These are phyloP conservation scores for Rhagologus leucostigma DNA, from an alignment of 2,113 vertebrate genomes.

Conservation along the genomic window DNA sequence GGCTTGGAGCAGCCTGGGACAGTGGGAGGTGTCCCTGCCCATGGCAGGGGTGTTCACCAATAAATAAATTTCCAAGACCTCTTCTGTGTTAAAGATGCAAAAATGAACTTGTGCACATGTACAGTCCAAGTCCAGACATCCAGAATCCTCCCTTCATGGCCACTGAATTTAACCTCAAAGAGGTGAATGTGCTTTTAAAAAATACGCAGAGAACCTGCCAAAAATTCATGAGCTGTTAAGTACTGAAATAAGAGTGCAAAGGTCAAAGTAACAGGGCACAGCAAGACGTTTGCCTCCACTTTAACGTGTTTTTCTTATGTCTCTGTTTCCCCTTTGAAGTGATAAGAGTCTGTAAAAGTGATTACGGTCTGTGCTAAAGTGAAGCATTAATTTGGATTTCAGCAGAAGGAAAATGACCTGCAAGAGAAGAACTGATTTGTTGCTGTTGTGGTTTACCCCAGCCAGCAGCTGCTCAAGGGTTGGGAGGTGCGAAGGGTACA, in stretches of 20 bases:
- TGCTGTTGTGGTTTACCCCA: neutral
- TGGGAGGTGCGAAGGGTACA: neutral
- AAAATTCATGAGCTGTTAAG: neutral
- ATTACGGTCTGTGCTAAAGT: neutral
- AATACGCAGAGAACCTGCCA: neutral
- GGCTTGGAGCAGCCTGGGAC: neutral
- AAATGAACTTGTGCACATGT: neutral
- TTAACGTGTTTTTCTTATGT: neutral
- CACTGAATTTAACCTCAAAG: neutral
- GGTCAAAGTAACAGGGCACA: neutral
- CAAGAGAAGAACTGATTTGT: neutral
- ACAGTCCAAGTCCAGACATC: neutral
- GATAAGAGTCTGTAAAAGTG: neutral
- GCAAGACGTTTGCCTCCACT: neutral
- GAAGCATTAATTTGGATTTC: neutral
- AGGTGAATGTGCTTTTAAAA: neutral
- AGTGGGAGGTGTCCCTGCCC: neutral
- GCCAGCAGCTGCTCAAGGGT: neutral
- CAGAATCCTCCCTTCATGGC: neutral
- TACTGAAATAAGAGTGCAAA: neutral
- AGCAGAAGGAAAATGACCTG: neutral
- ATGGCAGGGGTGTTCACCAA: neutral
- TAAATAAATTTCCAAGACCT: neutral
- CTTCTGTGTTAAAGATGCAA: neutral
- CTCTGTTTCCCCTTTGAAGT: neutral